Evolutionary conservation across 2,113 vertebrate genomes (phyloP).

Genomic region (Romanogobio albipinnatus): DNA sequence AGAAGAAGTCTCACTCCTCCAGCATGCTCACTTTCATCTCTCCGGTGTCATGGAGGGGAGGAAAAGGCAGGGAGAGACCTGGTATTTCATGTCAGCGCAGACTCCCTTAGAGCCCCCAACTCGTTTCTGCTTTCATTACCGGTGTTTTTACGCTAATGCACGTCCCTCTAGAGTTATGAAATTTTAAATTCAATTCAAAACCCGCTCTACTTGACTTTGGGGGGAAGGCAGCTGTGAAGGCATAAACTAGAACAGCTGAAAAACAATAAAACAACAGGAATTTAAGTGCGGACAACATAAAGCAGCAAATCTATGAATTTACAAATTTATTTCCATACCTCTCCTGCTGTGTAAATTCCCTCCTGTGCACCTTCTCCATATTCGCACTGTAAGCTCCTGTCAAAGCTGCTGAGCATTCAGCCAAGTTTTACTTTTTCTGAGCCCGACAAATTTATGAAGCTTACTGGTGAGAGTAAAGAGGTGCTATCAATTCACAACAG

Average conservation of each 20-base stretch:
- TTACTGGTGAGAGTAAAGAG: conserved; percentile 42
- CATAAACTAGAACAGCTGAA: neutral
- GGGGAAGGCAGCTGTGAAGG: conserved; percentile 1
- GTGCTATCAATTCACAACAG: conserved; percentile 53
- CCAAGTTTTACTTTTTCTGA: conserved; percentile 2
- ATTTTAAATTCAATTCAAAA: neutral
- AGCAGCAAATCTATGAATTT: neutral
- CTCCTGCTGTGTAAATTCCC: neutral
- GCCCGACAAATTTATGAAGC: conserved; percentile 48
- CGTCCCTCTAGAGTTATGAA: conserved; percentile 2
- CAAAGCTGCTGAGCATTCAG: neutral
- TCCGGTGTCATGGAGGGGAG: conserved; percentile 3
- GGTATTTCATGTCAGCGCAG: conserved; percentile 38
- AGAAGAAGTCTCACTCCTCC: conserved; percentile 11
- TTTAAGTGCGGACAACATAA: neutral
- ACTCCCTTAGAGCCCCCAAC: conserved; percentile 8
- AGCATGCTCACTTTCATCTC: conserved; percentile 24
- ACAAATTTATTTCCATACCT: neutral
- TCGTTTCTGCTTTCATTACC: neutral
- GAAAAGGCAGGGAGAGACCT: neutral
- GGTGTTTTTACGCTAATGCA: neutral
- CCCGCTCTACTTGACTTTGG: neutral
- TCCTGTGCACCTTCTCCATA: neutral
- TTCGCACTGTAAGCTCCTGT: neutral
- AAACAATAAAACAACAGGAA: conserved; percentile 6